Evolutionary conservation across 2,888 invertebrate genomes (phyloP).

Genomic region (Herminia tarsipennalis): DNA sequence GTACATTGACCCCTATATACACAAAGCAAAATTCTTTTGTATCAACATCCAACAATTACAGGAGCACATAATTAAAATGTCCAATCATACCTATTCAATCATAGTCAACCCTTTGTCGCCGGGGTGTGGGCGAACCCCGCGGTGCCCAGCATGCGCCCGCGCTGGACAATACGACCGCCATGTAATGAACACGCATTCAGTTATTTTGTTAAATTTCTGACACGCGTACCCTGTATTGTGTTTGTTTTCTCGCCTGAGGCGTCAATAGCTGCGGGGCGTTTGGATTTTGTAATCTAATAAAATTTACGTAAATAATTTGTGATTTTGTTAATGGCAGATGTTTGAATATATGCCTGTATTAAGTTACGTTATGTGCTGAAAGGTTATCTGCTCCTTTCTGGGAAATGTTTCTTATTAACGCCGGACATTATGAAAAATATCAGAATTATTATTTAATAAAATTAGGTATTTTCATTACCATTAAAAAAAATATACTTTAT

Average conservation of each 20-base stretch:
- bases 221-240: slow-evolving; percentile 51
- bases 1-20: slow-evolving; percentile 7
- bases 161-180: slow-evolving; percentile 35
- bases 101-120: slow-evolving; percentile 44
- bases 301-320: slow-evolving; percentile 5
- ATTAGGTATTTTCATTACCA: too few relatives aligned
- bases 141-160: slow-evolving; percentile 62
- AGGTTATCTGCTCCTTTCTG: too few relatives aligned
- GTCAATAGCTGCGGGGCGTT: slow-evolving; percentile 40
- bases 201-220: slow-evolving; percentile 54
- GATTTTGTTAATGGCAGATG: slow-evolving; percentile 15
- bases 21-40: slow-evolving; percentile 13
- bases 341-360: too few relatives aligned
- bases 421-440: too few relatives aligned
- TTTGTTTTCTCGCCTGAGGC: slow-evolving; percentile 61
- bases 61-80: slow-evolving; percentile 43
- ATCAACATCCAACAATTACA: slow-evolving; percentile 7
- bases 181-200: slow-evolving; percentile 66
- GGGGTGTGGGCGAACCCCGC: slow-evolving; percentile 62
- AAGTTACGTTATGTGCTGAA: neutral
- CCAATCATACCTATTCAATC: slow-evolving; percentile 39
- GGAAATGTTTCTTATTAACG: too few relatives aligned
- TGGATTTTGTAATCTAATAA: slow-evolving; percentile 17
- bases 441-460: too few relatives aligned
- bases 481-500: too few relatives aligned